Evolutionary conservation across 2,888 invertebrate genomes (phyloP).

Genomic region (Cyrtodaria siliqua): DNA sequence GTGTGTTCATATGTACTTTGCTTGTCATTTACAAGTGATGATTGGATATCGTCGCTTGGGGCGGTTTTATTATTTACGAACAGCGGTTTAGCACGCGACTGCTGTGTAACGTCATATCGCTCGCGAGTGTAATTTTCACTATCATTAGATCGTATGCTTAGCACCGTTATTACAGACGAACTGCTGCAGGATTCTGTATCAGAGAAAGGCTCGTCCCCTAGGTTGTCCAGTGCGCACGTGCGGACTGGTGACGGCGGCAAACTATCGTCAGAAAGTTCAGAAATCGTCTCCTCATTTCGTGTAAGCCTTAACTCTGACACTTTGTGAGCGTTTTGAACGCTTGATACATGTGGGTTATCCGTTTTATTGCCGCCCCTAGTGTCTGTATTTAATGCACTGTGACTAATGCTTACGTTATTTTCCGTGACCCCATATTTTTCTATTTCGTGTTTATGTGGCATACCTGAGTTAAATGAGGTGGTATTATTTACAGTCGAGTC

Average conservation of each 20-base stretch:
- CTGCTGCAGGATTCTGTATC: conserved; percentile 72
- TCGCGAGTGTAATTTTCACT: conserved; percentile 40
- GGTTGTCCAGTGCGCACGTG: conserved; percentile 66
- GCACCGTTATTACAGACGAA: conserved; percentile 72
- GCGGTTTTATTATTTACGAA: conserved; percentile 13
- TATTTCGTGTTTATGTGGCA: conserved; percentile 12
- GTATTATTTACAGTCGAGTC: conserved; percentile 37
- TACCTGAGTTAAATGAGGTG: conserved; percentile 15
- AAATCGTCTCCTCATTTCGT: conserved; percentile 37
- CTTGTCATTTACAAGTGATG: conserved; percentile 28
- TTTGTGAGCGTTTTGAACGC: background rate
- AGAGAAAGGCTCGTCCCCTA: conserved; percentile 63
- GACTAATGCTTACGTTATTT: background rate
- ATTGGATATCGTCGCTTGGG: conserved; percentile 27
- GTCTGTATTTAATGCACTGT: conserved; percentile 9
- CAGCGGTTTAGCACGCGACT: conserved; percentile 1
- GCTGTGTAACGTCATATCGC: conserved; percentile 13
- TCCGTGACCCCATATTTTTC: conserved; percentile 8
- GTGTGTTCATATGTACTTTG: conserved; percentile 41
- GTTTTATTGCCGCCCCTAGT: no score
- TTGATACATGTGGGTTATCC: no score
- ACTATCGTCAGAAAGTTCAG: conserved; percentile 55
- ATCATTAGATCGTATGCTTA: conserved; percentile 65
- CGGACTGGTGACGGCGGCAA: conserved; percentile 66
- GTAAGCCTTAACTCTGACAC: conserved; percentile 19